Base-by-base conservation (phyloP, 1,140 invertebrate species). In the Eulimnadia texana region DNA sequence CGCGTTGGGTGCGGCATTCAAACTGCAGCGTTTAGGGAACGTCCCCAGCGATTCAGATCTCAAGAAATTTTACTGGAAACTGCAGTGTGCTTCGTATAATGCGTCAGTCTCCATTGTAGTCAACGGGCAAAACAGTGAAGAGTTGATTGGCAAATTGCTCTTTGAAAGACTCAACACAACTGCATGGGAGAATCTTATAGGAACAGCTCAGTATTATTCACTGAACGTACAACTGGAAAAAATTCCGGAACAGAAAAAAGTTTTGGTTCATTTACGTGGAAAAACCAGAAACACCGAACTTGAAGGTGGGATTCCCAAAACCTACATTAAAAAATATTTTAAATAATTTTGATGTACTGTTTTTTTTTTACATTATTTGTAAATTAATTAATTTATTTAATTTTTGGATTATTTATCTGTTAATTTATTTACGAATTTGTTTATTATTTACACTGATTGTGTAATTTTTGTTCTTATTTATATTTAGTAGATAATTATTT, bases 41-140 rank as follows among this genome's bases (percentile, higher is more conserved):
- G 6, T 16, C 6, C 33, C 33, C 33, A 13, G 22, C 3, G 10
- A 10, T 16, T 22, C 28, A 13, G 55, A 25, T 22, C 28, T n/a
- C 3, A 20, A 16, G 16, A 13, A 20, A 10, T 33, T 58, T 22
- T 27, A 33, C 10, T 19, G 42, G 42, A 58, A 58, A 29, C 42
- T 33, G 28, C 42, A 28, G 27, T 58, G 55, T 27, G 23, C 24
- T 22, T 22, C 55, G 24, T 58, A 58, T 29, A 58, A 58, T n/a
- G 55, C 55, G 24, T 10, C 42, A 25, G 29, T 58, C 19, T 27
- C 55, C 24, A 42, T 58, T 27, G 28, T 58, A 10, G 55, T 58
- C 9, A 42, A 27, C 23, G 42, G 27, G 19, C 55, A 58, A 29
- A 58, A 33, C 28, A 58, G 29, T 23, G 27, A 33, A 20, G 42